Evolutionary conservation across 2,113 vertebrate species (phyloP), one percentile per base, ranked within the genome.

Genomic region (Gobius niger): DNA sequence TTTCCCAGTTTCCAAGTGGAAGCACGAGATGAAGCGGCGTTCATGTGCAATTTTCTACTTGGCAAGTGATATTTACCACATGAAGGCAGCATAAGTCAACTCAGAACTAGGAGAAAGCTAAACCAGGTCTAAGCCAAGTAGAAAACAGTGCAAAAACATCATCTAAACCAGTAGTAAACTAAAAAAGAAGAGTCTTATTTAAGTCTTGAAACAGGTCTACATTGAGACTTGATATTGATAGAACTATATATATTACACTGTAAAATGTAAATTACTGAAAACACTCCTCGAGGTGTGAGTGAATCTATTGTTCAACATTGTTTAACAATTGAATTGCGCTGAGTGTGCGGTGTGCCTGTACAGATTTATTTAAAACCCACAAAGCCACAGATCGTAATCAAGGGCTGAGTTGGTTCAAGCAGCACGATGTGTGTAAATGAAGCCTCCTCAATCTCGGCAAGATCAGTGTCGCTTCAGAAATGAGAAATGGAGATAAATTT

Each of bases 281-380:
- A 53, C 51, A 62, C 51, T 70, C 79, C 73, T 63, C 61, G 74
- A 76, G 67, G 50, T 65, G 2, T 47, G 50, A 47, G 24, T 67
- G 73, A 72, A 82, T 77, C 70, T 47, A 68, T 52, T 75, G 71
- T 77, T 56, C 47, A 63, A 63, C 73, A 60, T 61, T 34, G 24
- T 34, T 34, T 75, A 11, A 56, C 40, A 71, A 46, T 57, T 44
- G 49, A 49, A 70, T 41, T 42, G 42, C 13, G 19, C 54, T 53
- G 56, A 53, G 68, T 49, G 47, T 62, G 68, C 46, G 47, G 52
- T 77, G 68, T 80, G 47, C 42, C 63, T 53, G 76, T 76, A 14
- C 71, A 78, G 79, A 80, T 84, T 81, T 68, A 78, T 81, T 65
- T 78, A 64, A 59, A 70, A 70, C 73, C 57, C 19, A 65, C 62